phyloP scores from a whole-genome alignment of 2,888 invertebrate genomes.

The Ophion ventricosus region DNA sequence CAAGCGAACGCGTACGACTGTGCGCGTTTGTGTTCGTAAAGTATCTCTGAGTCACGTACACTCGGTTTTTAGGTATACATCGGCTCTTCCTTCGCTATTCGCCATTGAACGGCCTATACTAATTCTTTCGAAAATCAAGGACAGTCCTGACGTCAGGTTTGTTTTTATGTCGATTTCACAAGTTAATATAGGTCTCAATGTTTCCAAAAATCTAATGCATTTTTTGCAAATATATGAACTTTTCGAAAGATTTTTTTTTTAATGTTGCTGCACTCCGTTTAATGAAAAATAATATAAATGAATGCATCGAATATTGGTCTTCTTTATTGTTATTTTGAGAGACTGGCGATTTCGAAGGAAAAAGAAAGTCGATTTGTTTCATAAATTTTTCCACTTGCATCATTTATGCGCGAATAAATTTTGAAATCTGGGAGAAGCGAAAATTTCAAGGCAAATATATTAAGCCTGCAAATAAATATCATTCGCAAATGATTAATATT shows the following conservation, averaged over 20 bases:
- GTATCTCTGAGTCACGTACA: constrained; percentile 19
- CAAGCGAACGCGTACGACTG: constrained; percentile 12
- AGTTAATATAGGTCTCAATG: neutral
- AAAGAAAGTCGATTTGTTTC: neutral
- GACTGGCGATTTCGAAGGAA: neutral
- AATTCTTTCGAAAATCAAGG: no score
- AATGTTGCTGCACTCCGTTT: neutral
- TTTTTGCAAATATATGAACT: no score
- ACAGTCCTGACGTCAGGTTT: neutral
- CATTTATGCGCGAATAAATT: neutral
- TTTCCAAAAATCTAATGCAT: no score
- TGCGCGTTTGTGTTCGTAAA: neutral
- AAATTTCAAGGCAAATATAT: neutral
- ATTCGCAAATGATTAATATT: neutral
- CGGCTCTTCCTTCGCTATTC: neutral
- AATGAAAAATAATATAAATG: neutral
- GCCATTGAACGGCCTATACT: neutral
- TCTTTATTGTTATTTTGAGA: neutral
- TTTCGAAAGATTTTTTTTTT: neutral
- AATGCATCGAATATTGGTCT: neutral
- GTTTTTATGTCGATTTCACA: neutral
- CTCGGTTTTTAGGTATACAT: constrained; percentile 6
- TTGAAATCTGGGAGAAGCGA: neutral
- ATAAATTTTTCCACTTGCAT: neutral
- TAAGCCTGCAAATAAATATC: neutral